A percentile compares a stretch with the other conserved stretches of the same genome.
phyloP scores from a whole-genome alignment of 2,113 vertebrate species.

The Phycodurus eques region DNA sequence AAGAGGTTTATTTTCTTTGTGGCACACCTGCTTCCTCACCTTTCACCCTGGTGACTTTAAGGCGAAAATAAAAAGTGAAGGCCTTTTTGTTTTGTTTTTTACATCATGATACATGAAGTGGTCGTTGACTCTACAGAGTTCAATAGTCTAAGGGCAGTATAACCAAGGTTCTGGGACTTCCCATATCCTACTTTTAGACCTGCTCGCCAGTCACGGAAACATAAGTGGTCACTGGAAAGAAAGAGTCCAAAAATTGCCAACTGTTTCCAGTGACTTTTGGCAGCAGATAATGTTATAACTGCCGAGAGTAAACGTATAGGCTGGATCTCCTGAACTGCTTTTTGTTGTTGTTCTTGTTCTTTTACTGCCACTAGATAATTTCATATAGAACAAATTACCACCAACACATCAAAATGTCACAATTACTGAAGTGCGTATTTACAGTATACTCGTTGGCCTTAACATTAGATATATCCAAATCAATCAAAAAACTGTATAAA shows the following conservation, averaged over 20 bases:
- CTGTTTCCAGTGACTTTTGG: conserved; percentile 60
- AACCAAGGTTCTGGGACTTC: background rate
- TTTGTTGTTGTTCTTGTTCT: background rate
- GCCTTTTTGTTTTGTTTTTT: conserved; percentile 24
- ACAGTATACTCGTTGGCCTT: background rate
- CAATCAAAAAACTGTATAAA: background rate
- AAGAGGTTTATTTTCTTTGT: conserved; percentile 29
- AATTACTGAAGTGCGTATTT: background rate
- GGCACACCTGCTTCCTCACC: conserved; percentile 70
- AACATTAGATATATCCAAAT: background rate
- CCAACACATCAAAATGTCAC: background rate
- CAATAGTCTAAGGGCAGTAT: conserved; percentile 1
- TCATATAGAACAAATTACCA: background rate
- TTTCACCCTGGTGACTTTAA: conserved; percentile 55
- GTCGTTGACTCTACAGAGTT: conserved; percentile 14
- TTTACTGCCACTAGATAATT: background rate
- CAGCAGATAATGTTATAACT: conserved; percentile 29
- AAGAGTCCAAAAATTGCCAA: conserved; percentile 46
- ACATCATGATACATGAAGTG: conserved; percentile 4
- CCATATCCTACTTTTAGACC: conserved; percentile 48
- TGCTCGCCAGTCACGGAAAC: conserved; percentile 39
- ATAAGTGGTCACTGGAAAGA: conserved; percentile 56
- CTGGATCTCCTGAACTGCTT: conserved; percentile 13
- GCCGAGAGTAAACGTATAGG: conserved; percentile 45
- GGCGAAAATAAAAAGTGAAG: conserved; percentile 45